Conservation (phyloP, 1,140 invertebrate species). For the Aphaenogaster rudis region DNA sequence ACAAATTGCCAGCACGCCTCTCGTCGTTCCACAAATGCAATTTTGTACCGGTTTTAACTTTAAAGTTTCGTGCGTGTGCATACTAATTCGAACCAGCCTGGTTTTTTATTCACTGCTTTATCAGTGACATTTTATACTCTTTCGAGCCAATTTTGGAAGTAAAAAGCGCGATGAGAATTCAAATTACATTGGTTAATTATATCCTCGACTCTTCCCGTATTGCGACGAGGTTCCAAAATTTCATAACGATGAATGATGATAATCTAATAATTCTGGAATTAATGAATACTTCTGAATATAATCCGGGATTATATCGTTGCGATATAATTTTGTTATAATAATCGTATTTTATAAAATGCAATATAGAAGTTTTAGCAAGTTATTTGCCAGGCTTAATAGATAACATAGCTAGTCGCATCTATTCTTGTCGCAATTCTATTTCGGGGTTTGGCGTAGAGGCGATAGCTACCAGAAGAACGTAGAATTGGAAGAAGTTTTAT, state of each 20-base stretch:
- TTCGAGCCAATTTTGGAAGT: constrained; percentile 40
- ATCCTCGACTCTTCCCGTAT: not conserved
- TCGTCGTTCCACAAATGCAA: constrained; percentile 52
- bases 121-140: constrained; percentile 48
- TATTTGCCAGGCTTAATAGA: not conserved
- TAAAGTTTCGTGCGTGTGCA: constrained; percentile 72
- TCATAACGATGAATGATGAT: not conserved
- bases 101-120: constrained; percentile 40
- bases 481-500: constrained; percentile 37
- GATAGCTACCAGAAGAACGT: constrained; percentile 24
- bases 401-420: constrained; percentile 1
- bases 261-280: constrained; percentile 25
- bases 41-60: constrained; percentile 67
- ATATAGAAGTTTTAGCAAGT: not conserved
- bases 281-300: constrained; percentile 21
- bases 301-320: not conserved
- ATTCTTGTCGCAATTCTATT: constrained; percentile 60
- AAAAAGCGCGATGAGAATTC: constrained; percentile 47
- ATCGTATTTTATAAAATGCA: not conserved
- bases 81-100: constrained; percentile 64
- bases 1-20: constrained; percentile 64
- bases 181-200: constrained; percentile 47
- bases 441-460: constrained; percentile 1
- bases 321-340: constrained; percentile 1
- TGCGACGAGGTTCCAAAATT: constrained; percentile 16